These are phyloP conservation scores for Ornithorhynchus anatinus DNA, from an alignment of 2,113 vertebrate species.

Conservation along the genomic window DNA sequence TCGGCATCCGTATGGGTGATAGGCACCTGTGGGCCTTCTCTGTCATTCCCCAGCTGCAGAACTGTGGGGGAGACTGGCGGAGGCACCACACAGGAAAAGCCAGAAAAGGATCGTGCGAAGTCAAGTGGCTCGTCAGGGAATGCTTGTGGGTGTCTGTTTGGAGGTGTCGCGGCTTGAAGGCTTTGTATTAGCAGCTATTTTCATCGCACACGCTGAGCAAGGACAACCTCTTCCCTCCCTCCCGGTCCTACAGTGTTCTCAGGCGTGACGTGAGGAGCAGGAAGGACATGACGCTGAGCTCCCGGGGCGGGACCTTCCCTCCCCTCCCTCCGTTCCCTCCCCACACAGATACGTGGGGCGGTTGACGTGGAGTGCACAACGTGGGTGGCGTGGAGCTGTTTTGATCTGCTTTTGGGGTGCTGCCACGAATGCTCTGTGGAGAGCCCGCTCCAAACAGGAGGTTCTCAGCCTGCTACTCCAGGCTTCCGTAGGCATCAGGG, in stretches of 20 bases:
- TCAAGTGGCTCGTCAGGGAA: conserved; percentile 76
- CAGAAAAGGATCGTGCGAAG: conserved; percentile 70
- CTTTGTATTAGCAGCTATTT: conserved; percentile 83
- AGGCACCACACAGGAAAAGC: conserved; percentile 63
- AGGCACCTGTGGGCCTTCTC: conserved; percentile 69
- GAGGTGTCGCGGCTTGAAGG: conserved; percentile 76
- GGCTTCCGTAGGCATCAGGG: too few relatives aligned
- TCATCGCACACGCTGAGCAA: conserved; percentile 67
- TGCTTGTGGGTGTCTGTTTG: conserved; percentile 77
- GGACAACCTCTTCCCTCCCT: conserved; percentile 75
- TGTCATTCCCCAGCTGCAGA: conserved; percentile 62
- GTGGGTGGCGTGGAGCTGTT: too few relatives aligned
- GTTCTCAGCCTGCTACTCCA: too few relatives aligned
- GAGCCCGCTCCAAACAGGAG: too few relatives aligned
- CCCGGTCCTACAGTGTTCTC: conserved; percentile 47
- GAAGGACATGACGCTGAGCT: conserved; percentile 65
- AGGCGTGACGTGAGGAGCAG: conserved; percentile 66
- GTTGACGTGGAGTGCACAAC: too few relatives aligned
- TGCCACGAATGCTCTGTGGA: too few relatives aligned
- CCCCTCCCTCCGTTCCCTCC: conserved; percentile 44
- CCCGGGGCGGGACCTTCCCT: conserved; percentile 41
- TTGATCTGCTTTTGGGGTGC: too few relatives aligned
- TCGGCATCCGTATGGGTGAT: conserved; percentile 36
- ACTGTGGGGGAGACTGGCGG: conserved; percentile 63
- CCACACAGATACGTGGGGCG: background rate